These are phyloP conservation scores for Microcaecilia unicolor DNA, from an alignment of 2,797 vertebrate genomes.

Conservation along the genomic window DNA sequence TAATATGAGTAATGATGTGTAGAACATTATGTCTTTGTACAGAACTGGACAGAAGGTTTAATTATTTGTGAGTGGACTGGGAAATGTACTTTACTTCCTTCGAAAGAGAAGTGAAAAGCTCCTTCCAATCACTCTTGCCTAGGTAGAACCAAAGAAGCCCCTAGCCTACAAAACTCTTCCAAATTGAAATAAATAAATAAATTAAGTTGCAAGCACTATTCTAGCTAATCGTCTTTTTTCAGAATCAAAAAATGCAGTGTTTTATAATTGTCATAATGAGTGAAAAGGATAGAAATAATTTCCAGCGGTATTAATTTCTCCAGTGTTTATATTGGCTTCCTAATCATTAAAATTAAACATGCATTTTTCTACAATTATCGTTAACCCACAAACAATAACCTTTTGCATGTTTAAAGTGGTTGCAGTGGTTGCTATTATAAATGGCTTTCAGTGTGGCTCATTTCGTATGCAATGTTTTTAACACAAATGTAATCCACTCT, in stretches of 20 bases:
- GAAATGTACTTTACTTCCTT: too few species aligned
- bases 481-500: conserved; percentile 57
- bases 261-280: conserved; percentile 13
- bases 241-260: not conserved
- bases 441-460: conserved; percentile 43
- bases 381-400: conserved; percentile 50
- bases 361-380: conserved; percentile 49
- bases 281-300: conserved; percentile 11
- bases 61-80: too few species aligned
- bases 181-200: not conserved
- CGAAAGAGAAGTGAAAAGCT: too few species aligned
- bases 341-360: conserved; percentile 47
- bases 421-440: conserved; percentile 45
- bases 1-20: too few species aligned
- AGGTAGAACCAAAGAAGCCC: too few species aligned
- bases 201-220: not conserved
- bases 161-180: not conserved
- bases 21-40: too few species aligned
- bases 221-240: not conserved
- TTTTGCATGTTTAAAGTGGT: conserved; percentile 40
- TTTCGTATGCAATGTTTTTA: conserved; percentile 54
- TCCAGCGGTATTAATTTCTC: conserved; percentile 22
- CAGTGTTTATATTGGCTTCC: conserved; percentile 40
- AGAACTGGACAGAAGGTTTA: too few species aligned
- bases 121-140: too few species aligned